These are phyloP conservation scores for Metalampra italica DNA, from an alignment of 2,888 invertebrate species.

Conservation along the genomic window DNA sequence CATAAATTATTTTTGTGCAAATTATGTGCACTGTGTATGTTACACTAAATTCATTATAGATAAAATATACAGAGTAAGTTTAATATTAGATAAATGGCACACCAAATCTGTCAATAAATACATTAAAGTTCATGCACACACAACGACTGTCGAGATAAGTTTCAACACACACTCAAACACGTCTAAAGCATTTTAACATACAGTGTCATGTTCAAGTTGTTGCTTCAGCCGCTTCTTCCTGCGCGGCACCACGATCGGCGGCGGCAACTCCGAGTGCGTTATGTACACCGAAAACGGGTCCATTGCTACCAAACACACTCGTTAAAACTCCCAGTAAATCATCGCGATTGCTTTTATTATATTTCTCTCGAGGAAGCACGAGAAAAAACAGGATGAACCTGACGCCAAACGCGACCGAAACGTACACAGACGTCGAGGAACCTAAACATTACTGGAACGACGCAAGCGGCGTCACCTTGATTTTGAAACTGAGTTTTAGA, in stretches of 20 bases:
- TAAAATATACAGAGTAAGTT: neutral
- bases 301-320: slow-evolving; percentile 33
- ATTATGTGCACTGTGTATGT: neutral
- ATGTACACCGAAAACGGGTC: slow-evolving; percentile 72
- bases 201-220: slow-evolving; percentile 9
- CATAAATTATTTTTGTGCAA: neutral
- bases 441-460: slow-evolving; percentile 63
- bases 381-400: slow-evolving; percentile 46
- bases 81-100: neutral
- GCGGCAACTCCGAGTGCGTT: slow-evolving; percentile 59
- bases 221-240: slow-evolving; percentile 69
- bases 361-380: slow-evolving; percentile 32
- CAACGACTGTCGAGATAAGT: neutral
- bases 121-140: slow-evolving; percentile 7
- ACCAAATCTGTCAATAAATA: neutral
- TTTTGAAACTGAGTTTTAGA: slow-evolving; percentile 71
- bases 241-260: slow-evolving; percentile 63
- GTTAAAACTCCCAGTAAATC: slow-evolving; percentile 27
- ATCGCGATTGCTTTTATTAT: slow-evolving; percentile 35
- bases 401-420: slow-evolving; percentile 41
- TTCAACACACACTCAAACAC: neutral
- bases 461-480: slow-evolving; percentile 72
- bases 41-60: neutral
- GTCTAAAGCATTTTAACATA: slow-evolving; percentile 5
- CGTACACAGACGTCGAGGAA: slow-evolving; percentile 44